These are phyloP conservation scores for Okamejei kenojei DNA, from an alignment of 2,797 vertebrate genomes.

Conservation along the genomic window DNA sequence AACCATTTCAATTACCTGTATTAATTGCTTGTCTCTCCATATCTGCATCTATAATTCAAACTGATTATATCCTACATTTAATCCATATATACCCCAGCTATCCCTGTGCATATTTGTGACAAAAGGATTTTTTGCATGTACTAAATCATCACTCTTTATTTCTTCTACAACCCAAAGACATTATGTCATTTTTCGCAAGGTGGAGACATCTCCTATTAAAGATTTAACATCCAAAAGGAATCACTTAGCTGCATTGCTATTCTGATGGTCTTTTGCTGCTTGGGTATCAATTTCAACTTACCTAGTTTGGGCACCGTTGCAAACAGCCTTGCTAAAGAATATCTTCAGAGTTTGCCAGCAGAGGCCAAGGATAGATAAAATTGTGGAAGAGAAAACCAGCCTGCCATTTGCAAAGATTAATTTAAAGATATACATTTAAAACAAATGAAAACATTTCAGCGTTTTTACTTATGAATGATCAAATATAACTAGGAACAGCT, in stretches of 20 bases:
- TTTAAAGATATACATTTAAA: background rate
- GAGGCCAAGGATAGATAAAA: too few relatives aligned
- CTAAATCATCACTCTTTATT: too few relatives aligned
- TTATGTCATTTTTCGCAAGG: background rate
- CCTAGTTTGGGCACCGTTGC: background rate
- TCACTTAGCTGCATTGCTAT: background rate
- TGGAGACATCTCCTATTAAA: background rate
- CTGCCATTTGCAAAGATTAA: background rate
- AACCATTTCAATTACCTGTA: background rate
- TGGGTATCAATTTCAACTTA: background rate
- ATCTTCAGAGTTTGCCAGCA: background rate
- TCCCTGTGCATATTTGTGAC: too few relatives aligned
- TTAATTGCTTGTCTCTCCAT: background rate
- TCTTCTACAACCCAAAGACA: background rate
- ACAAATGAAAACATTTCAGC: background rate
- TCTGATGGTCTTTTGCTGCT: background rate
- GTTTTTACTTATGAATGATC: background rate
- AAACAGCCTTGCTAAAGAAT: background rate
- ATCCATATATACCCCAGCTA: background rate
- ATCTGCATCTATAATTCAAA: background rate
- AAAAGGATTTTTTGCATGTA: too few relatives aligned
- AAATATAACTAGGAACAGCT: background rate
- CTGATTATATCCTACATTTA: background rate
- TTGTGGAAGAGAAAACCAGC: too few relatives aligned
- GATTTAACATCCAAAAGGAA: background rate